Percentiles rank a stretch among this genome's conserved stretches.
Evolutionary conservation across 2,888 invertebrate genomes (phyloP).

Genomic region (Leistus spinibarbis): DNA sequence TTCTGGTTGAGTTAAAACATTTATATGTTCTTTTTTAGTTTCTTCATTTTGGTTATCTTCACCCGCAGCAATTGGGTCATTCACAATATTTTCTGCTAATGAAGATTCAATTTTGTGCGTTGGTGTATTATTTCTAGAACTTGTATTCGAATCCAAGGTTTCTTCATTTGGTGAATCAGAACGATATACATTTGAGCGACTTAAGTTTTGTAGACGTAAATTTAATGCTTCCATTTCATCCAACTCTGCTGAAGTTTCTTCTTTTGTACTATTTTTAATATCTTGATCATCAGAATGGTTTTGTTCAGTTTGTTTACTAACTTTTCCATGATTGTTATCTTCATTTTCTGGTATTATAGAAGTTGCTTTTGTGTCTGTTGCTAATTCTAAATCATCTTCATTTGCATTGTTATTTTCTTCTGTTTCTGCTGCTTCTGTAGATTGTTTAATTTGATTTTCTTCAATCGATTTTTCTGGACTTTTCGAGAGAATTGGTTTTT

Average conservation of each 20-base stretch:
- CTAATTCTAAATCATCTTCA: conserved; percentile 6
- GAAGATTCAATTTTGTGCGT: neutral
- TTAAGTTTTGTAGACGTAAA: conserved; percentile 19
- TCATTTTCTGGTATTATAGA: conserved; percentile 24
- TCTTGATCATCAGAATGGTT: neutral
- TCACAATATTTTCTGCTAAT: neutral
- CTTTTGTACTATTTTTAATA: neutral
- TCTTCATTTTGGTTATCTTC: neutral
- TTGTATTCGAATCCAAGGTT: conserved; percentile 14
- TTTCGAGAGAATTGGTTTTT: conserved; percentile 8
- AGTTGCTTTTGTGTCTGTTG: neutral
- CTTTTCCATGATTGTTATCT: conserved; percentile 1
- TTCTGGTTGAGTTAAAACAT: neutral
- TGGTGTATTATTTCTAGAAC: neutral
- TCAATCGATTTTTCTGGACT: neutral
- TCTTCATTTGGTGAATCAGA: neutral
- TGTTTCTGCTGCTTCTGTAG: neutral
- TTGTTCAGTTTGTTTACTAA: neutral
- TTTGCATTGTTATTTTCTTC: neutral
- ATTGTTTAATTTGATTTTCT: neutral
- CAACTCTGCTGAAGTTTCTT: conserved; percentile 13
- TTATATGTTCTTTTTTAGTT: neutral
- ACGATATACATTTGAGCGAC: conserved; percentile 10
- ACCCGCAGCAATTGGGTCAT: neutral
- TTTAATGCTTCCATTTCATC: conserved; percentile 26